Percentiles rank a stretch among this genome's conserved stretches.
Evolutionary conservation across 2,113 vertebrate species (phyloP).

Genomic region (Climacteris rufus): DNA sequence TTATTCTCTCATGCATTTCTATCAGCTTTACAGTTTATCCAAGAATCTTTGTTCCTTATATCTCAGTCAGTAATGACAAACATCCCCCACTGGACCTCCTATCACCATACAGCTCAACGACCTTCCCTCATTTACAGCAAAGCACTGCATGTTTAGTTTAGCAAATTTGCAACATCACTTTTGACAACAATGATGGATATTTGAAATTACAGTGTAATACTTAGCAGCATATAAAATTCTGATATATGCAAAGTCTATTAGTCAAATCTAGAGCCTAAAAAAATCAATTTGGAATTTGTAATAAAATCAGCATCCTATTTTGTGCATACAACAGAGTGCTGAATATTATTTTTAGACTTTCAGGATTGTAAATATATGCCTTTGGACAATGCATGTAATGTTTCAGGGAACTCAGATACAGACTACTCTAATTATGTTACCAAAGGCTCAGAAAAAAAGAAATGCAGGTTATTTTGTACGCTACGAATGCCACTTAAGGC

Average conservation of each 20-base stretch:
- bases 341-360: not conserved
- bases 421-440: not conserved
- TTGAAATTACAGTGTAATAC: not conserved
- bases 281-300: not conserved
- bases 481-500: not conserved
- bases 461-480: not conserved
- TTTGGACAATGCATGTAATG: not conserved
- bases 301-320: not conserved
- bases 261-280: not conserved
- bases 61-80: not conserved
- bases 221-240: not conserved
- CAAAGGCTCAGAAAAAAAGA: not conserved
- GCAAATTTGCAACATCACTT: not conserved
- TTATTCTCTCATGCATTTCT: not conserved
- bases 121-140: not conserved
- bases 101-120: not conserved
- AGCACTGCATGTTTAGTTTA: not conserved
- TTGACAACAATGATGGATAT: slow-evolving; percentile 6
- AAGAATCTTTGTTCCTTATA: not conserved
- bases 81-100: not conserved
- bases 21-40: not conserved
- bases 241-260: slow-evolving; percentile 17
- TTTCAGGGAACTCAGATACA: not conserved
- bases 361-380: not conserved
- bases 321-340: not conserved